Percentiles rank a stretch among this genome's conserved stretches.
Evolutionary conservation across 2,888 invertebrate genomes (phyloP).

Genomic region (Troides helena): DNA sequence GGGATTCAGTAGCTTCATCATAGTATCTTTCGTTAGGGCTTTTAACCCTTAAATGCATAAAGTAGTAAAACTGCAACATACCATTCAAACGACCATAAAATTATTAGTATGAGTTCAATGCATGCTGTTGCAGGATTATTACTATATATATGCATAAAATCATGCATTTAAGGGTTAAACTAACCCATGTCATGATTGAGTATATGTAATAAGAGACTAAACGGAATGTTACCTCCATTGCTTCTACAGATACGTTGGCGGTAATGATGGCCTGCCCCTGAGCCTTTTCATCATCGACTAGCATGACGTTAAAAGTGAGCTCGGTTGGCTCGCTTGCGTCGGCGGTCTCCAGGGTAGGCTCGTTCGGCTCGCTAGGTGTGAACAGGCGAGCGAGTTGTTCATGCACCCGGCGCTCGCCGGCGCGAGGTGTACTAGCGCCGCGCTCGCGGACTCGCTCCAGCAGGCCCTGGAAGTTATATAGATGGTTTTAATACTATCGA

Average conservation of each 20-base stretch:
- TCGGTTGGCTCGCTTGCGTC: conserved; percentile 33
- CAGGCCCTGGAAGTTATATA: conserved; percentile 76
- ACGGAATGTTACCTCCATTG: conserved; percentile 55
- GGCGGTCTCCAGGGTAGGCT: conserved; percentile 23
- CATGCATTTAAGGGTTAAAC: too few species aligned
- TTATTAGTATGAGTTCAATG: too few species aligned
- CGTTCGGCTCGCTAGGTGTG: conserved; percentile 45
- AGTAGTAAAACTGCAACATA: too few species aligned
- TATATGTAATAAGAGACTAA: too few species aligned
- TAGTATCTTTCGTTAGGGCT: too few species aligned
- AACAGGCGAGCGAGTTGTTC: conserved; percentile 83
- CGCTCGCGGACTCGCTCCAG: conserved; percentile 87
- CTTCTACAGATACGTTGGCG: conserved; percentile 51
- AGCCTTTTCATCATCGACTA: conserved; percentile 31
- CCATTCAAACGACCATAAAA: too few species aligned
- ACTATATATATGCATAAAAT: too few species aligned
- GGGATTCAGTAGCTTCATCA: too few species aligned
- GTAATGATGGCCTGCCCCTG: conserved; percentile 36
- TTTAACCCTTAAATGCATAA: too few species aligned
- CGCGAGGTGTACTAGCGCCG: conserved; percentile 81
- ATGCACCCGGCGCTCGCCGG: conserved; percentile 85
- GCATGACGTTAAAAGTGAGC: conserved; percentile 15
- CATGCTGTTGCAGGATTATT: too few species aligned
- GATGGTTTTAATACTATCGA: too few species aligned
- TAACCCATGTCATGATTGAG: too few species aligned